These are phyloP conservation scores for Drymodes brunneopygia DNA, from an alignment of 2,113 vertebrate genomes.

Conservation along the genomic window DNA sequence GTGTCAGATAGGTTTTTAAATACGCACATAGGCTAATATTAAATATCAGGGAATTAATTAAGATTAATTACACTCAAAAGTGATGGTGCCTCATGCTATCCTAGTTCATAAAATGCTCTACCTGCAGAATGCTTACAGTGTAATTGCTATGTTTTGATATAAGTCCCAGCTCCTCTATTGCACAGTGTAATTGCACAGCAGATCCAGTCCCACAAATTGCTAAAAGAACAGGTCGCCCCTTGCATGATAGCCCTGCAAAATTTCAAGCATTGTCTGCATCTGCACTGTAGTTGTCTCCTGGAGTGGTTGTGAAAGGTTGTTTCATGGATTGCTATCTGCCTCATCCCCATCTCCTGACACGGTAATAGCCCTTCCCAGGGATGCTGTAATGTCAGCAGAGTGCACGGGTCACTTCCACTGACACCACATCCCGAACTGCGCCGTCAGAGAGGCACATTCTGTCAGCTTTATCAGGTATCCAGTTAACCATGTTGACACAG, in stretches of 20 bases:
- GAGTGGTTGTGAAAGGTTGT: background rate
- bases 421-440: background rate
- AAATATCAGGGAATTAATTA: constrained; percentile 55
- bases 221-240: background rate
- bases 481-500: constrained; percentile 40
- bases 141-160: background rate
- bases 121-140: background rate
- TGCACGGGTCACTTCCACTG: background rate
- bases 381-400: background rate
- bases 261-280: background rate
- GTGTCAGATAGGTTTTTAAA: constrained; percentile 49
- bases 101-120: constrained; percentile 23
- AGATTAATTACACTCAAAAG: constrained; percentile 36
- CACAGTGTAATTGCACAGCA: background rate
- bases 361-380: background rate
- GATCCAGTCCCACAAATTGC: background rate
- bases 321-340: background rate
- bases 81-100: background rate
- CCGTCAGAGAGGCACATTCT: background rate
- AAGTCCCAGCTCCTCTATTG: background rate
- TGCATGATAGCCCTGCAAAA: background rate
- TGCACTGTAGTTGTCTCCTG: background rate
- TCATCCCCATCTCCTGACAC: background rate
- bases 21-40: constrained; percentile 42
- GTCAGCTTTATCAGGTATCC: constrained; percentile 32